Evolutionary conservation across 2,888 invertebrate genomes (phyloP), one percentile per base, ranked within the genome.

Genomic region (Cephalotes varians): DNA sequence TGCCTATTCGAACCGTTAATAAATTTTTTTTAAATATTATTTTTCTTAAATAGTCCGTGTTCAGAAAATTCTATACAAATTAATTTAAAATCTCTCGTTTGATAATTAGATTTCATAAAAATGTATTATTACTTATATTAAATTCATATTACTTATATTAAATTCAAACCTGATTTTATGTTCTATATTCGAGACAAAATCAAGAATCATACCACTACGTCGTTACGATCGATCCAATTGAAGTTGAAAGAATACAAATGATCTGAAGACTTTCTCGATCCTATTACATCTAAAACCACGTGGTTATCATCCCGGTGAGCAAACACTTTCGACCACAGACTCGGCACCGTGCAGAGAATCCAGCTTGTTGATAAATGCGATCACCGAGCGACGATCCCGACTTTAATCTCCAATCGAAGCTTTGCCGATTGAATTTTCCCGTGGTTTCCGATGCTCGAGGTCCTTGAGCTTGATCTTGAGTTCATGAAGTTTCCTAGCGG

Each of bases 301-400:
- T 44, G 15, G 25, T 44, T 56, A 64, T 89, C 86, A 89, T 83
- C 84, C 86, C 81, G 89, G 85, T 37, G 88, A 85, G 58, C 56
- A 74, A 64, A 67, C 72, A 64, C 85, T 89, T 65, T 71, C 73
- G 47, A 18, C 64, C 34, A 21, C 44, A 44, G 47, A 54, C 81
- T 84, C 51, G 31, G 47, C 49, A 69, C 28, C 60, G 37, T 62
- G 31, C 74, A 54, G 62, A n/a, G 74, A 64, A 76, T 87, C 87
- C 86, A 85, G 85, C 65, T 90, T 85, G 87, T 60, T 76, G 77
- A 74, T 58, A 60, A 72, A 31, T 34, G 65, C 72, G 47, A 44
- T 85, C 77, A 85, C 65, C 58, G 60, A 44, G 21, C 44, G 34
- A 69, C 56, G 56, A 79, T 80, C 44, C 77, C 69, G 65, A 82